phyloP scores from a whole-genome alignment of 2,113 vertebrate genomes.

The Neolamprologus sp. region DNA sequence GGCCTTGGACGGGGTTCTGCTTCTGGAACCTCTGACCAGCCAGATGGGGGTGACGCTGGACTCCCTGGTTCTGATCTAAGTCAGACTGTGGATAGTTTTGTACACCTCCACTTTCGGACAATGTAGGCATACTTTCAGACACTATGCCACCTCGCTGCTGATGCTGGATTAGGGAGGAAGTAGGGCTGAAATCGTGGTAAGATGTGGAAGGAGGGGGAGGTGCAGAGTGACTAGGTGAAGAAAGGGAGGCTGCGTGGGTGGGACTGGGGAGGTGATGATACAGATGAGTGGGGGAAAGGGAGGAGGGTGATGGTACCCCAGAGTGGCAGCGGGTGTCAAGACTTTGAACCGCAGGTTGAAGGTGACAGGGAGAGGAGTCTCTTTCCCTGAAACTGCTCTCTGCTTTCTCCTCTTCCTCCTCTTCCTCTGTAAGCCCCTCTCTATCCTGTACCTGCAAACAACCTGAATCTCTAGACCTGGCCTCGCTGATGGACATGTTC shows the following conservation, averaged over 20 bases:
- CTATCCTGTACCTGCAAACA: conserved; percentile 23
- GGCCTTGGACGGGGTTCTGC: conserved; percentile 63
- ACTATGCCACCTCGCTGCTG: conserved; percentile 80
- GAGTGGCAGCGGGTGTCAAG: conserved; percentile 6
- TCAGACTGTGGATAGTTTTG: conserved; percentile 76
- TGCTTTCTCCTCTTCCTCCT: conserved; percentile 11
- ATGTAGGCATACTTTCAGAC: conserved; percentile 64
- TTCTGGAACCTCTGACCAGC: conserved; percentile 77
- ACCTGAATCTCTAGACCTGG: conserved; percentile 1
- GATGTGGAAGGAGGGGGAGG: conserved; percentile 74
- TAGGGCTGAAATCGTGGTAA: conserved; percentile 81
- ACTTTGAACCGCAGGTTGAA: conserved; percentile 27
- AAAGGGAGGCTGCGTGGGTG: conserved; percentile 79
- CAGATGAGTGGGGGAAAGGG: conserved; percentile 74
- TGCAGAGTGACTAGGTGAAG: conserved; percentile 71
- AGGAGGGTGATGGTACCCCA: background rate
- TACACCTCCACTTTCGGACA: conserved; percentile 20
- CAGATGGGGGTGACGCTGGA: conserved; percentile 78
- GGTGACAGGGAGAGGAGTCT: conserved; percentile 40
- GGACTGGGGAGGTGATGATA: conserved; percentile 83
- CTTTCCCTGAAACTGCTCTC: background rate
- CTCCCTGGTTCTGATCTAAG: conserved; percentile 65
- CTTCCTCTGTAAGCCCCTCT: conserved; percentile 26
- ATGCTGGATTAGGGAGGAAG: conserved; percentile 81
- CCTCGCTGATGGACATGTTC: conserved; percentile 50